Evolutionary conservation across 2,113 vertebrate species (phyloP).

Genomic region (Plecotus auritus): DNA sequence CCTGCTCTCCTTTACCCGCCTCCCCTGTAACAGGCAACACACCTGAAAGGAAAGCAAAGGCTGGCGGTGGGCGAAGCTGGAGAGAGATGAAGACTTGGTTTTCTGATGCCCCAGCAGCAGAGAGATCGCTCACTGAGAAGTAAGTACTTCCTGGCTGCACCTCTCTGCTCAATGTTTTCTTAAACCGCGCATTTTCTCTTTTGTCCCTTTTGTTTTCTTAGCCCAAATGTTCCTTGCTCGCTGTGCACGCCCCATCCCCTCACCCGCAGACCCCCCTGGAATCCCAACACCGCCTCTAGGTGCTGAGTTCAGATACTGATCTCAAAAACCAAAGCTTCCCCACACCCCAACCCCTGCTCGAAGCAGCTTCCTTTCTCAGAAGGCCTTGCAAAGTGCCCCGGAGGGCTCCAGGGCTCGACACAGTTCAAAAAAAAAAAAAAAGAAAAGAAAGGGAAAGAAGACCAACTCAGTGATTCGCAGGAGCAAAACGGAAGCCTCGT

Average conservation of each 20-base stretch:
- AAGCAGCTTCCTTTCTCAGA: slow-evolving; percentile 81
- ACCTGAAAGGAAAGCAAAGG: slow-evolving; percentile 19
- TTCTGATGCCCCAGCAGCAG: slow-evolving; percentile 48
- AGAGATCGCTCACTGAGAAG: not conserved
- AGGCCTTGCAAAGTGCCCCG: slow-evolving; percentile 75
- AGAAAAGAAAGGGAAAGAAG: slow-evolving; percentile 57
- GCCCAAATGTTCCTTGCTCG: slow-evolving; percentile 46
- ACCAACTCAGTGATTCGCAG: slow-evolving; percentile 78
- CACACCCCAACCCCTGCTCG: slow-evolving; percentile 56
- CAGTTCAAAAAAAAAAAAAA: slow-evolving; percentile 38
- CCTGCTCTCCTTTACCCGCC: not conserved
- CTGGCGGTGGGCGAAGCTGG: slow-evolving; percentile 50
- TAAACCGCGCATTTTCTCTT: not conserved
- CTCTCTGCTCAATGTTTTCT: not conserved
- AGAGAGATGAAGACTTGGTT: slow-evolving; percentile 66
- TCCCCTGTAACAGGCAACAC: not conserved
- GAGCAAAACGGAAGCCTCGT: slow-evolving; percentile 84
- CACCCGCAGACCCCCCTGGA: slow-evolving; percentile 69
- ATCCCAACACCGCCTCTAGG: slow-evolving; percentile 71
- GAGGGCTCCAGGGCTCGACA: slow-evolving; percentile 77
- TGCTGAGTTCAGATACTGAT: slow-evolving; percentile 77
- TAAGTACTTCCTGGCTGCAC: not conserved
- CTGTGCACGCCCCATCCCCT: slow-evolving; percentile 45
- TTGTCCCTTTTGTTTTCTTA: slow-evolving; percentile 42
- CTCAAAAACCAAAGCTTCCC: slow-evolving; percentile 73